Conservation (phyloP, 2,888 invertebrate genomes). For the Priapulus caudatus region DNA sequence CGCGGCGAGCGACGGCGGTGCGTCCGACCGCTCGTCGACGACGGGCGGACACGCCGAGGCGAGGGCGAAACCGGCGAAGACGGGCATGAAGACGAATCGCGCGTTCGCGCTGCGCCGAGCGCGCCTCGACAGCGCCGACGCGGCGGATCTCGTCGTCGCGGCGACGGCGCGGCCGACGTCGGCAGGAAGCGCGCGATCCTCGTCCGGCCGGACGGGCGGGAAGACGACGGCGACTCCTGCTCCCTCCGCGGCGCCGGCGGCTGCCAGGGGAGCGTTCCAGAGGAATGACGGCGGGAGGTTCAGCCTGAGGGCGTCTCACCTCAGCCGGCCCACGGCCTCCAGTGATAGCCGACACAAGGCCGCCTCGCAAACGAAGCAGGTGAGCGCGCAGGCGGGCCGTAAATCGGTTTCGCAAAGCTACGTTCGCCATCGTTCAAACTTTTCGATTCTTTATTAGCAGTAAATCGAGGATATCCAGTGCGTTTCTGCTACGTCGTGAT, state of each 20-base stretch:
- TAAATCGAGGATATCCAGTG: no score
- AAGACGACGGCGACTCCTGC: slow-evolving; percentile 7
- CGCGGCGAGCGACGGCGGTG: slow-evolving; percentile 10
- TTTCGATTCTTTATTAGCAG: no score
- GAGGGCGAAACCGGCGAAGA: neutral
- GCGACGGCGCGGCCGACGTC: slow-evolving; percentile 17
- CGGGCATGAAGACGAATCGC: slow-evolving; percentile 44
- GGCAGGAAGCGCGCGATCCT: slow-evolving; percentile 23
- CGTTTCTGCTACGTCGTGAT: no score
- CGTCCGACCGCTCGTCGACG: neutral
- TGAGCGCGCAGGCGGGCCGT: neutral
- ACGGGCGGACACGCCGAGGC: neutral
- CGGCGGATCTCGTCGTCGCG: slow-evolving; percentile 22
- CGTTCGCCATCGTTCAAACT: neutral
- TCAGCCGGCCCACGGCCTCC: slow-evolving; percentile 32
- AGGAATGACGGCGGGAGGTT: slow-evolving; percentile 52
- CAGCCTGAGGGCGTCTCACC: slow-evolving; percentile 44
- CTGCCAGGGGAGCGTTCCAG: slow-evolving; percentile 39
- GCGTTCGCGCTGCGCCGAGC: slow-evolving; percentile 54
- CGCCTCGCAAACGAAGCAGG: slow-evolving; percentile 11
- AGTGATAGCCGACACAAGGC: slow-evolving; percentile 6
- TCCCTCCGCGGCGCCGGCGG: slow-evolving; percentile 10
- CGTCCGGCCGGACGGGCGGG: slow-evolving; percentile 13
- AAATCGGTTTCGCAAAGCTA: neutral
- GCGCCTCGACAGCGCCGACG: slow-evolving; percentile 40